Conservation (phyloP, 1,140 invertebrate species). For the Drosophila oshimai region DNA sequence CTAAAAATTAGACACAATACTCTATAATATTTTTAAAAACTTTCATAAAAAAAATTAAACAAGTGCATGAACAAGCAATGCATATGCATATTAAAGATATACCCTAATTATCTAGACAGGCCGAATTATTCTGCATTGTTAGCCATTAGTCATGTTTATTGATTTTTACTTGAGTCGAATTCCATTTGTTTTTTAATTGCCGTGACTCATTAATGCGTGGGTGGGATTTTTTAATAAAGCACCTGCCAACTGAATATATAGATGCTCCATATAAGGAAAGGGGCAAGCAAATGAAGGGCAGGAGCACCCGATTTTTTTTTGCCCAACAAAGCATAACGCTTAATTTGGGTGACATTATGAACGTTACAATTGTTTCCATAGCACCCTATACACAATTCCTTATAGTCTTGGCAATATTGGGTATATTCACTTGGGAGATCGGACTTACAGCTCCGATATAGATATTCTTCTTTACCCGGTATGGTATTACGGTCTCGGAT, state of each 20-base stretch:
- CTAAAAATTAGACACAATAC: no score
- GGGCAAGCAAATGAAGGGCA: neutral
- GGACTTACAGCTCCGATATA: slow-evolving; percentile 55
- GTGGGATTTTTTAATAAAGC: neutral
- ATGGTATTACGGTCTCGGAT: neutral
- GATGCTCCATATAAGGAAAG: slow-evolving; percentile 2
- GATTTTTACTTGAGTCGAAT: neutral
- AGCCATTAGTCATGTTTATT: slow-evolving; percentile 7
- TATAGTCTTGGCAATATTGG: slow-evolving; percentile 45
- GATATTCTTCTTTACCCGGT: slow-evolving; percentile 32
- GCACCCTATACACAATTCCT: slow-evolving; percentile 43
- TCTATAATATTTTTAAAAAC: no score
- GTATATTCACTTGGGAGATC: slow-evolving; percentile 25
- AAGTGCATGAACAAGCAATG: no score
- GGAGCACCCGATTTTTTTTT: neutral
- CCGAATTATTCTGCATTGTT: neutral
- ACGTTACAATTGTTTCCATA: slow-evolving; percentile 40
- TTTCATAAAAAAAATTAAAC: no score
- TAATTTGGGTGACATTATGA: slow-evolving; percentile 1
- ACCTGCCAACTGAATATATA: slow-evolving; percentile 2
- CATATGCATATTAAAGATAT: neutral
- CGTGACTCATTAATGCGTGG: neutral
- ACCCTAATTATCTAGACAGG: neutral
- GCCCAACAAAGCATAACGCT: no score
- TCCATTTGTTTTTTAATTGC: neutral